Base-by-base conservation (phyloP, 1,140 invertebrate species). In the Drosophila simulans region DNA sequence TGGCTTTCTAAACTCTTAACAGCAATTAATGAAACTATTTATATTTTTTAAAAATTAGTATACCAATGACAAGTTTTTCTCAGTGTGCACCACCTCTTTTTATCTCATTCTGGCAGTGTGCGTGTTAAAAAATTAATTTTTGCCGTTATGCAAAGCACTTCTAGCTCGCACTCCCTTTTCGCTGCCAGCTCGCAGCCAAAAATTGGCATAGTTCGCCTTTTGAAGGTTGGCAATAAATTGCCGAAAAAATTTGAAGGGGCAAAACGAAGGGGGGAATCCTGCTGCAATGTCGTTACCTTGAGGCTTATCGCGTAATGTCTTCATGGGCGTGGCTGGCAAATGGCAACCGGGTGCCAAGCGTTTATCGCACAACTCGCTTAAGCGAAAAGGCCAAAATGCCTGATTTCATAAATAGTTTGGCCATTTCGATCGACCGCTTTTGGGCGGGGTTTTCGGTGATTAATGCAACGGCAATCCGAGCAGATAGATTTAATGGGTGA, bases 51-150 rank as follows among this genome's bases (percentile, higher is more conserved):
- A 10, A 31, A 31, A 31, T 31, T 31, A 8, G 1, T 31, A 8
- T 2, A 8, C 7, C 7, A 8, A 8, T 3, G 27, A 31, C 27
- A 8, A 31, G 27, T 4, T 5, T 58, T 56, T 27, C 10, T 27
- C 0, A 2, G 20, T 35, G 12, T 54, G 55, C 46, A 45, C 12
- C 43, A 12, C 5, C 5, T 49, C 7, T 49, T 25, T 49, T 57
- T 51, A 40, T 40, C 45, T 35, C n/a, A 34, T 42, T 43, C 13
- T 43, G 4, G 20, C 42, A 5, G 63, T 83, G 60, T 76, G 75
- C 66, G 83, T 88, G 79, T 66, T 89, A 83, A 88, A 88, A 88
- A 88, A 88, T 88, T 88, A 88, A 88, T 88, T 83, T 74, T 66
- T 77, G 59, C 79, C 63, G 66, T 77, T 68, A 86, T 81, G 82